These are phyloP conservation scores for Sanderia malayensis DNA, from an alignment of 30 jellyfish, hydroid and myxozoan species.

Conservation along the genomic window DNA sequence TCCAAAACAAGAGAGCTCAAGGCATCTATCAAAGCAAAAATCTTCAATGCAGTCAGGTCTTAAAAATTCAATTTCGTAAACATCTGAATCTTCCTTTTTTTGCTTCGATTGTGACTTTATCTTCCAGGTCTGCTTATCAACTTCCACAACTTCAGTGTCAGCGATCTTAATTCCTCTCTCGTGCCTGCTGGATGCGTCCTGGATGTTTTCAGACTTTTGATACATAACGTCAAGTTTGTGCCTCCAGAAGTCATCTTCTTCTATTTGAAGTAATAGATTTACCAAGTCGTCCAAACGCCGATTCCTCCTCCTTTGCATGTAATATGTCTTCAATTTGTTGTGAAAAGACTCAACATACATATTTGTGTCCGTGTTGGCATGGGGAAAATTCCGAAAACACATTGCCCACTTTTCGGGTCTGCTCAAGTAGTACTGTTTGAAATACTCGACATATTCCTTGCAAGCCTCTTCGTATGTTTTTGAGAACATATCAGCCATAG, in stretches of 20 bases:
- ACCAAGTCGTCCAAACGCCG: slow-evolving; percentile 34
- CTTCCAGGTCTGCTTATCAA: too few species aligned
- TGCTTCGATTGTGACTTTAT: too few species aligned
- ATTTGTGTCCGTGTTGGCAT: slow-evolving; percentile 48
- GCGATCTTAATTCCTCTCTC: too few species aligned
- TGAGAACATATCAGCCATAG: slow-evolving; percentile 35
- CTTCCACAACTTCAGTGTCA: too few species aligned
- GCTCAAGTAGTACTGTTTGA: slow-evolving; percentile 38
- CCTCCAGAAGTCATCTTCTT: slow-evolving; percentile 41
- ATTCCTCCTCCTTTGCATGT: slow-evolving; percentile 26
- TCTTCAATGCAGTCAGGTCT: not conserved
- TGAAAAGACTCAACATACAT: slow-evolving; percentile 44
- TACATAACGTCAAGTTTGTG: too few species aligned
- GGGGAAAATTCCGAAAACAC: slow-evolving; percentile 50
- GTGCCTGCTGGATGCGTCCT: too few species aligned
- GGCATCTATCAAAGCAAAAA: slow-evolving; percentile 6
- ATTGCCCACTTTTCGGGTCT: slow-evolving; percentile 57
- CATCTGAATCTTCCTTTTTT: too few species aligned
- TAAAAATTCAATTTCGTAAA: not conserved
- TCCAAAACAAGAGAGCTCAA: slow-evolving; percentile 1
- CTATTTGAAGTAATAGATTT: slow-evolving; percentile 10
- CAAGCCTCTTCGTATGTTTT: slow-evolving; percentile 12
- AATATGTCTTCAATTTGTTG: slow-evolving; percentile 50
- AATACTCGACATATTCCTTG: slow-evolving; percentile 31
- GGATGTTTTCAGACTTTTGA: too few species aligned